A percentile compares a stretch with the other conserved stretches of the same genome.
Evolutionary conservation across 2,113 vertebrate genomes (phyloP).

Genomic region (Misgurnus anguillicaudatus): DNA sequence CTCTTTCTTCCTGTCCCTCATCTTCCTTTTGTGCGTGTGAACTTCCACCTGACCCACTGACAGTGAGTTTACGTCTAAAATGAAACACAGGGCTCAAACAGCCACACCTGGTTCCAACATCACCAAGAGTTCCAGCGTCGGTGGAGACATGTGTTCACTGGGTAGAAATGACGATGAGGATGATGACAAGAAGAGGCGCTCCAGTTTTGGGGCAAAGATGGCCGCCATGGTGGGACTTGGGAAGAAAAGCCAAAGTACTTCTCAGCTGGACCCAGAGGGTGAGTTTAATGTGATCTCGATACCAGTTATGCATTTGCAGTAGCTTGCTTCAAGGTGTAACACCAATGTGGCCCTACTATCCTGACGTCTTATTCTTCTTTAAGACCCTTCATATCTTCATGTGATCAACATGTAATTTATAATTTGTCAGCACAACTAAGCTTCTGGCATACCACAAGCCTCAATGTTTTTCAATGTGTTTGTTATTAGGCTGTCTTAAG

Average conservation of each 20-base stretch:
- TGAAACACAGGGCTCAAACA: slow-evolving; percentile 86
- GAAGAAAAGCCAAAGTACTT: slow-evolving; percentile 91
- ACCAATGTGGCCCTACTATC: no score
- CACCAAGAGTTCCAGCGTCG: slow-evolving; percentile 87
- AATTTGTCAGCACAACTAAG: no score
- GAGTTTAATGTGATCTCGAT: neutral
- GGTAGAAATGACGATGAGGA: slow-evolving; percentile 87
- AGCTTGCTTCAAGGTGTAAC: no score
- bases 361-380: no score
- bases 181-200: slow-evolving; percentile 88
- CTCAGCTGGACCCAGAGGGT: slow-evolving; percentile 84
- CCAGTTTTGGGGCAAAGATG: slow-evolving; percentile 93
- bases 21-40: neutral
- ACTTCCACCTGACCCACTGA: slow-evolving; percentile 66
- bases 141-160: slow-evolving; percentile 90
- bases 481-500: no score
- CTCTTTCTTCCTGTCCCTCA: slow-evolving; percentile 4
- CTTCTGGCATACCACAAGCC: no score
- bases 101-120: slow-evolving; percentile 79
- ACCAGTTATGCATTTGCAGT: no score
- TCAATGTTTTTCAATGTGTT: no score
- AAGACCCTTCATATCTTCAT: no score
- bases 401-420: no score
- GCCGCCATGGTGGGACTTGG: slow-evolving; percentile 94
- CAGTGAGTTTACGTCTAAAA: slow-evolving; percentile 92